Conservation (phyloP, 2,797 vertebrate species). For the Ptychobarbus kaznakovi region DNA sequence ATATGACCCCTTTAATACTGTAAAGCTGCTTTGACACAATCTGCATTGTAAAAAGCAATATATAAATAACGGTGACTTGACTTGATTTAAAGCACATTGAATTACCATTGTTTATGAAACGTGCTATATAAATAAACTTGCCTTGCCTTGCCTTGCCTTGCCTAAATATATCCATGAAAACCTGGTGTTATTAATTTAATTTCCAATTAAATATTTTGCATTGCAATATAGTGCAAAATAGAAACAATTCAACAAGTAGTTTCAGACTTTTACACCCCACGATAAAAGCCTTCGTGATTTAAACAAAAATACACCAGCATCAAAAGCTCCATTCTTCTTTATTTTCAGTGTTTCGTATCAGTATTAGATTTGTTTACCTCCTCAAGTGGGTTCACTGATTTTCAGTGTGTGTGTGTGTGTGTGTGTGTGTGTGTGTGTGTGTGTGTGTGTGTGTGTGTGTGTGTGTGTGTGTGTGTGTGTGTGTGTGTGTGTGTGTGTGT, state of each 20-base stretch:
- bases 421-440: constrained; percentile 6
- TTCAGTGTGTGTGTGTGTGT: background rate
- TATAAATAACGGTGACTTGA: too few species aligned
- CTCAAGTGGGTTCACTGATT: constrained; percentile 7
- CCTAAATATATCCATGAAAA: too few species aligned
- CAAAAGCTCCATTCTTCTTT: background rate
- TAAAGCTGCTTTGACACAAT: too few species aligned
- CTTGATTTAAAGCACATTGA: too few species aligned
- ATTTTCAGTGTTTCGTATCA: background rate
- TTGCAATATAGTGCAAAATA: background rate
- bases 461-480: background rate
- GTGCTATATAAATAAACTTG: too few species aligned
- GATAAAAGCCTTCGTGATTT: background rate
- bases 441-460: background rate
- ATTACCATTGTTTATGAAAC: too few species aligned
- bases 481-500: constrained; percentile 6
- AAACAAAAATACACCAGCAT: background rate
- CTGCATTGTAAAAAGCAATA: too few species aligned
- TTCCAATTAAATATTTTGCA: background rate
- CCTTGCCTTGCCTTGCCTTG: too few species aligned
- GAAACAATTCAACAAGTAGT: background rate
- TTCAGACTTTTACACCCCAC: background rate
- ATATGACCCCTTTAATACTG: too few species aligned
- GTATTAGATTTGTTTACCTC: constrained; percentile 25
- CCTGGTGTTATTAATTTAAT: background rate